Percentiles rank a stretch among this genome's conserved stretches.
Evolutionary conservation across 2,888 invertebrate genomes (phyloP).

Genomic region (Petrolisthes manimaculis): DNA sequence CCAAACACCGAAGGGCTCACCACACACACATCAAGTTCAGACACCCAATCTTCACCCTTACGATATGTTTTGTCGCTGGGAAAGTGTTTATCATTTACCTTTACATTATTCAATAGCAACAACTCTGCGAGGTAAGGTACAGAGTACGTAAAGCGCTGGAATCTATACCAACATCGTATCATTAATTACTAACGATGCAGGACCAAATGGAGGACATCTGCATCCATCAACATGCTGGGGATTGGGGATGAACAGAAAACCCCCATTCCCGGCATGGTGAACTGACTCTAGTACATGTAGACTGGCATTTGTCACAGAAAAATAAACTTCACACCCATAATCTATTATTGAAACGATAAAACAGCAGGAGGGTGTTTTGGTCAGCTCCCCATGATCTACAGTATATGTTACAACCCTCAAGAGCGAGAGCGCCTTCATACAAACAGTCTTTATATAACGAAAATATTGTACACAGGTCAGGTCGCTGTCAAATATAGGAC

Average conservation of each 20-base stretch:
- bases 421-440: background rate
- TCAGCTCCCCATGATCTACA: constrained; percentile 6
- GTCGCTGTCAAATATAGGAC: background rate
- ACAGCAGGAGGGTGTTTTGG: background rate
- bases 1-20: too few relatives aligned
- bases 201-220: background rate
- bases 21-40: too few relatives aligned
- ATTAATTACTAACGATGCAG: background rate
- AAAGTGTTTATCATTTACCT: too few relatives aligned
- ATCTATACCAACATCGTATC: background rate
- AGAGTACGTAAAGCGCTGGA: background rate
- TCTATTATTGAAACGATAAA: constrained; percentile 12
- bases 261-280: background rate
- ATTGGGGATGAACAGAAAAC: constrained; percentile 8
- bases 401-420: background rate
- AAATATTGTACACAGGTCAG: background rate
- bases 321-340: constrained; percentile 12
- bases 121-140: too few relatives aligned
- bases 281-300: background rate
- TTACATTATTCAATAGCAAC: too few relatives aligned
- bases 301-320: background rate
- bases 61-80: too few relatives aligned
- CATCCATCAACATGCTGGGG: background rate
- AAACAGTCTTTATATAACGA: background rate
- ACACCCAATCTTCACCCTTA: too few relatives aligned